Percentiles rank a stretch among this genome's conserved stretches.
Conservation (phyloP, 2,888 invertebrate species). For the Arctia plantaginis region DNA sequence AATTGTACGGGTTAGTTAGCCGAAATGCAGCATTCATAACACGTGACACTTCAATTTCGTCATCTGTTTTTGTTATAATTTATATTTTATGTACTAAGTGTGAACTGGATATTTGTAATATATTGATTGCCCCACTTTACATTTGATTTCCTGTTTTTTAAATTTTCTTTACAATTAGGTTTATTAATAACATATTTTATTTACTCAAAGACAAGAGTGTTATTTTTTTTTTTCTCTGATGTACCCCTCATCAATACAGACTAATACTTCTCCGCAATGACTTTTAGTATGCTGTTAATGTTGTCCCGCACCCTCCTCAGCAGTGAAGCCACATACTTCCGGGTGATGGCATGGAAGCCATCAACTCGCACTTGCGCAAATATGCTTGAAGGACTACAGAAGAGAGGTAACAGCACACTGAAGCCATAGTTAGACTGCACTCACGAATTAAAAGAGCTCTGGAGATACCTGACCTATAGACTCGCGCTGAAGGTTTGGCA, state of each 20-base stretch:
- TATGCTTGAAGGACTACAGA: neutral
- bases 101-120: neutral
- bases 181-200: neutral
- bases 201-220: neutral
- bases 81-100: slow-evolving; percentile 7
- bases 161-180: neutral
- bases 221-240: neutral
- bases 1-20: slow-evolving; percentile 17
- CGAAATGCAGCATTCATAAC: slow-evolving; percentile 35
- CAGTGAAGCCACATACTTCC: too few relatives aligned
- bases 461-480: too few relatives aligned
- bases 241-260: neutral
- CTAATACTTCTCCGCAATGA: too few relatives aligned
- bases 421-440: too few relatives aligned
- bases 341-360: neutral
- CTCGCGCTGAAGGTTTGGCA: too few relatives aligned
- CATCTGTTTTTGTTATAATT: slow-evolving; percentile 47
- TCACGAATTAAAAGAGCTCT: too few relatives aligned
- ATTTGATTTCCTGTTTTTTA: neutral
- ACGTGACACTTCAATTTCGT: slow-evolving; percentile 58
- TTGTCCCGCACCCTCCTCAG: neutral
- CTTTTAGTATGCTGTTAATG: neutral
- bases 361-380: neutral
- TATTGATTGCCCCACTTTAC: neutral
- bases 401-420: neutral